Conservation (phyloP, 1,140 invertebrate species). For the Teleopsis dalmanni region DNA sequence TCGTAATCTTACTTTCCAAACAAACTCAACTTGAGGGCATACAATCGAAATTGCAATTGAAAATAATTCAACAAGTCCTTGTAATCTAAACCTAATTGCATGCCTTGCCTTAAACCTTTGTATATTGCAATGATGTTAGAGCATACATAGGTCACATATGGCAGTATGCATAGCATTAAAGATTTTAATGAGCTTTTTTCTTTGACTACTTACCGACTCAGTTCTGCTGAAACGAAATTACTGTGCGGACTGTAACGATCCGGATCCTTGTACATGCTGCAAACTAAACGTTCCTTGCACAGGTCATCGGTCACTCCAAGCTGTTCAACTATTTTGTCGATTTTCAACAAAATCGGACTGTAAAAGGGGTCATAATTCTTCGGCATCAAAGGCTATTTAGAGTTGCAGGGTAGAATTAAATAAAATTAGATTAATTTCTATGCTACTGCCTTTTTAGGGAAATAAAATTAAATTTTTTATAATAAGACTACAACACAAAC, state of each 20-base stretch:
- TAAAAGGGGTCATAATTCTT: constrained; percentile 63
- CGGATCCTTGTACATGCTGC: constrained; percentile 75
- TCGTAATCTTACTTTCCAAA: too few relatives aligned
- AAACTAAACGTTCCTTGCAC: constrained; percentile 68
- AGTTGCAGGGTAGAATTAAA: background rate
- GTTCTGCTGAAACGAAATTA: constrained; percentile 71
- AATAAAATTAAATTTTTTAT: constrained; percentile 4
- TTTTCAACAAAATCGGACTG: constrained; percentile 62
- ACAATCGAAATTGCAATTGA: too few relatives aligned
- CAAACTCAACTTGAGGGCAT: too few relatives aligned
- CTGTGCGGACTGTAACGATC: constrained; percentile 69
- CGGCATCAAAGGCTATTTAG: constrained; percentile 34
- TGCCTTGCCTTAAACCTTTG: too few relatives aligned
- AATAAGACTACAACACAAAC: constrained; percentile 18
- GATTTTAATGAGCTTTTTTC: too few relatives aligned
- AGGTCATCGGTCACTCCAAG: constrained; percentile 59
- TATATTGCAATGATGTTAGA: too few relatives aligned
- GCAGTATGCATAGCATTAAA: too few relatives aligned
- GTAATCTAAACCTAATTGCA: too few relatives aligned
- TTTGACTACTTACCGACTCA: constrained; percentile 63
- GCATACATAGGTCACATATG: too few relatives aligned
- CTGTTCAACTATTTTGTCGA: constrained; percentile 64
- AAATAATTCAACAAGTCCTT: too few relatives aligned
- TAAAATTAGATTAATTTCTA: background rate
- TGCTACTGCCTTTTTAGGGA: background rate